These are phyloP conservation scores for Podocnemis expansa DNA, from an alignment of 2,113 vertebrate species.

Conservation along the genomic window DNA sequence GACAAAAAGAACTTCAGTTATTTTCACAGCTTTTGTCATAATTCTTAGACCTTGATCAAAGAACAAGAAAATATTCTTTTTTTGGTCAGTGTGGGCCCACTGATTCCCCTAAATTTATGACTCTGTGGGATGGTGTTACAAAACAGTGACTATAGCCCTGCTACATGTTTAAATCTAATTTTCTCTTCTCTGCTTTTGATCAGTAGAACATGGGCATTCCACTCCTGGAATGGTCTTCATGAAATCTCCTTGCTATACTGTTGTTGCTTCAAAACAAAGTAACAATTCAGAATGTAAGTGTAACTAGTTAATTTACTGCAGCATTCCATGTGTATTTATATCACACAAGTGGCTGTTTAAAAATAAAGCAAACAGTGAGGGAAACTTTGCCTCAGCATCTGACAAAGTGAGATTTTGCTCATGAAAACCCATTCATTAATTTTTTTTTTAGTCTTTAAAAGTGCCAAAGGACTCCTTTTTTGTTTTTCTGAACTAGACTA, in stretches of 20 bases:
- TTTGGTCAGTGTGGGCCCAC: background rate
- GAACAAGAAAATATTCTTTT: background rate
- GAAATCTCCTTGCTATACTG: background rate
- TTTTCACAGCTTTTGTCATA: background rate
- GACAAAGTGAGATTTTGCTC: no score
- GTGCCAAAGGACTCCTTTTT: no score
- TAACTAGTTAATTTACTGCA: background rate
- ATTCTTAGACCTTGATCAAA: background rate
- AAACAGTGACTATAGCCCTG: background rate
- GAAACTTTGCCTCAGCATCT: background rate
- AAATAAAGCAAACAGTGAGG: background rate
- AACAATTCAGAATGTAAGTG: background rate
- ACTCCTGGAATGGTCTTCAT: background rate
- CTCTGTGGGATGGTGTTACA: background rate
- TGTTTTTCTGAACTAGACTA: no score
- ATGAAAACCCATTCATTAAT: no score
- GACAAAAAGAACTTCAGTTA: background rate
- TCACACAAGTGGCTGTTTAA: conserved; percentile 35
- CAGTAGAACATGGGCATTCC: background rate
- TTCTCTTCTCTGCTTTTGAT: background rate
- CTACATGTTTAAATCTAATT: background rate
- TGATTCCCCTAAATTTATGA: background rate
- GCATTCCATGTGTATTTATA: conserved; percentile 60
- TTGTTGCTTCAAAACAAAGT: background rate
- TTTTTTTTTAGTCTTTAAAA: no score